These are phyloP conservation scores for Macaria liturata DNA, from an alignment of 2,888 invertebrate genomes.

Conservation along the genomic window DNA sequence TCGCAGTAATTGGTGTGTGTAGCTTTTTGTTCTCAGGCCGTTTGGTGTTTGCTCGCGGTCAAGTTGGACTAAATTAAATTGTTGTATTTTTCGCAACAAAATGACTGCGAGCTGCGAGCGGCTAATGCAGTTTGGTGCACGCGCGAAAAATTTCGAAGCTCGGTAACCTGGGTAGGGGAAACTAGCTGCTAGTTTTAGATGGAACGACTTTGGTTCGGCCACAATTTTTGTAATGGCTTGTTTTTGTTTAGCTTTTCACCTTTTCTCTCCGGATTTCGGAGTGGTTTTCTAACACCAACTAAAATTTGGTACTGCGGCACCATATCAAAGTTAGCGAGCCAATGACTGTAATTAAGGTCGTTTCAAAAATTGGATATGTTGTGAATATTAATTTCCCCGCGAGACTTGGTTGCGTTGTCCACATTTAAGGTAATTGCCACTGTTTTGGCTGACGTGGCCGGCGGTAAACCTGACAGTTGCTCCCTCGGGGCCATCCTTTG, in stretches of 20 bases:
- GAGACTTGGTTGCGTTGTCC: conserved; percentile 76
- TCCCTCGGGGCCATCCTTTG: conserved; percentile 73
- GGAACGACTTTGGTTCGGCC: conserved; percentile 19
- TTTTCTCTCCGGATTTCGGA: not conserved
- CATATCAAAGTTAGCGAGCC: conserved; percentile 3
- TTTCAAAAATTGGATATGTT: conserved; percentile 75
- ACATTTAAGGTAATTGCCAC: conserved; percentile 82
- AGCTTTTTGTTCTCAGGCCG: conserved; percentile 68
- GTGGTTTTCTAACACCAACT: not conserved
- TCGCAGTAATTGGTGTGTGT: conserved; percentile 75
- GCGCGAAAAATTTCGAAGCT: conserved; percentile 32
- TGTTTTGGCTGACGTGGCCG: conserved; percentile 78
- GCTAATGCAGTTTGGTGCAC: conserved; percentile 36
- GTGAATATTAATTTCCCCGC: conserved; percentile 79
- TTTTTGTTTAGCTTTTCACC: conserved; percentile 19
- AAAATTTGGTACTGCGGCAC: not conserved
- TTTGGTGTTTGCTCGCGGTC: conserved; percentile 69
- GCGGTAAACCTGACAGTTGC: conserved; percentile 73
- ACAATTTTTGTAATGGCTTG: conserved; percentile 23
- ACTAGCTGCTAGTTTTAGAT: conserved; percentile 32
- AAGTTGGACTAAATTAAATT: conserved; percentile 80
- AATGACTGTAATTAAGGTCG: conserved; percentile 57
- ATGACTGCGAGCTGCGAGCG: conserved; percentile 56
- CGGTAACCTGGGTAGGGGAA: conserved; percentile 19
- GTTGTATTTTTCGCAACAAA: conserved; percentile 77